Percentiles rank a stretch among this genome's conserved stretches.
Evolutionary conservation across 2,888 invertebrate species (phyloP).

Genomic region (Andrena marginata): DNA sequence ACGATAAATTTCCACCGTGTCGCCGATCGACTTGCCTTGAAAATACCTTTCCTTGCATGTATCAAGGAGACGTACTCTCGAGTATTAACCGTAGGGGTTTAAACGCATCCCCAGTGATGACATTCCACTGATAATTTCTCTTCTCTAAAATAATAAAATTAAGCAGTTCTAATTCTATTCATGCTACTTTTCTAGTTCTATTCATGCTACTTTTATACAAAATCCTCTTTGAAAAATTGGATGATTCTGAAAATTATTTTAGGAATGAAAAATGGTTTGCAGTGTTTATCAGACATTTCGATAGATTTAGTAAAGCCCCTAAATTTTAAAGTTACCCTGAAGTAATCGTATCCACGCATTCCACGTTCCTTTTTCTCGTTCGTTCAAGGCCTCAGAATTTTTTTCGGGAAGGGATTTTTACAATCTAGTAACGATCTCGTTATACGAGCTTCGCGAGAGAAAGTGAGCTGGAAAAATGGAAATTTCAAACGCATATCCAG

Average conservation of each 20-base stretch:
- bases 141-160: not conserved
- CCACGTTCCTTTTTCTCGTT: not conserved
- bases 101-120: not conserved
- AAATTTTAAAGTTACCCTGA: not conserved
- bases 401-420: not conserved
- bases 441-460: constrained; percentile 17
- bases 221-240: not conserved
- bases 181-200: no score
- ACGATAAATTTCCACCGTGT: constrained; percentile 49
- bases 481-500: constrained; percentile 24
- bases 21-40: not conserved
- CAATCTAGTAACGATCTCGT: constrained; percentile 3
- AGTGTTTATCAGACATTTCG: not conserved
- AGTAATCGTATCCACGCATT: not conserved
- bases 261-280: not conserved
- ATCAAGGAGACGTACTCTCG: not conserved
- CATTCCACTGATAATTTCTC: not conserved
- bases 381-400: constrained; percentile 1
- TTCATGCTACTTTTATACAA: not conserved
- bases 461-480: constrained; percentile 23
- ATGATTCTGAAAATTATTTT: not conserved
- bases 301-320: not conserved
- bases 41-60: not conserved
- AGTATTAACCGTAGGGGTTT: not conserved
- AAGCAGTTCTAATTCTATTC: no score